Percentiles rank a stretch among this genome's conserved stretches.
These are phyloP conservation scores for Trogon surrucura DNA, from an alignment of 2,113 vertebrate genomes.

Conservation along the genomic window DNA sequence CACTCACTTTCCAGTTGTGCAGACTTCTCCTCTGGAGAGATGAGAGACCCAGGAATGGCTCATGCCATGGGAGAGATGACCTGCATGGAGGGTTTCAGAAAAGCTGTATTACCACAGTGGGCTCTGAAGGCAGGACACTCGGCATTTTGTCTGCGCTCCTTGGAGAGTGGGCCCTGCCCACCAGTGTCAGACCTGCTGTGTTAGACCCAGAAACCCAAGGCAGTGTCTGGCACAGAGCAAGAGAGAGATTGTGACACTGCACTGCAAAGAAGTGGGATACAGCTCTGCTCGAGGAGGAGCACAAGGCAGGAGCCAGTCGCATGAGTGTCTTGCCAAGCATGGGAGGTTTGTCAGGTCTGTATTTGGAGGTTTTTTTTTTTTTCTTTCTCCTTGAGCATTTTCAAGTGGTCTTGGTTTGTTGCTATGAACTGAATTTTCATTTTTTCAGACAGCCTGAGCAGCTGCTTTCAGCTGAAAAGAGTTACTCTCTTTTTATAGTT, in stretches of 20 bases:
- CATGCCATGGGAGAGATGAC: background rate
- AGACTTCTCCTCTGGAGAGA: background rate
- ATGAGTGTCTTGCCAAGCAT: background rate
- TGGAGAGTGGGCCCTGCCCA: background rate
- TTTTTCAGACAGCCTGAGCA: background rate
- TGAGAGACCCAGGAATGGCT: background rate
- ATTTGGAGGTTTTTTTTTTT: background rate
- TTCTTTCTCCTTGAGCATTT: background rate
- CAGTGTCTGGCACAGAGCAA: accelerated
- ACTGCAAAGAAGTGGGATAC: background rate
- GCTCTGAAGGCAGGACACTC: background rate
- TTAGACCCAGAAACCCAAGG: background rate
- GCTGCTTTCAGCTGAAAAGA: background rate
- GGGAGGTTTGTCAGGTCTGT: background rate
- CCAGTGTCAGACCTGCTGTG: background rate
- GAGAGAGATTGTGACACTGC: background rate
- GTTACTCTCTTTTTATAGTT: background rate
- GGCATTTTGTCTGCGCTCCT: background rate
- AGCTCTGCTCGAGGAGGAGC: background rate
- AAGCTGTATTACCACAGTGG: accelerated
- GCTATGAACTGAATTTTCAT: background rate
- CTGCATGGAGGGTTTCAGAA: background rate
- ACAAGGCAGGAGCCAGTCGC: background rate
- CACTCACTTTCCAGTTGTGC: background rate
- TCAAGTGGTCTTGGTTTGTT: background rate